phyloP scores from a whole-genome alignment of 2,888 invertebrate genomes.

The Mesoligia furuncula region DNA sequence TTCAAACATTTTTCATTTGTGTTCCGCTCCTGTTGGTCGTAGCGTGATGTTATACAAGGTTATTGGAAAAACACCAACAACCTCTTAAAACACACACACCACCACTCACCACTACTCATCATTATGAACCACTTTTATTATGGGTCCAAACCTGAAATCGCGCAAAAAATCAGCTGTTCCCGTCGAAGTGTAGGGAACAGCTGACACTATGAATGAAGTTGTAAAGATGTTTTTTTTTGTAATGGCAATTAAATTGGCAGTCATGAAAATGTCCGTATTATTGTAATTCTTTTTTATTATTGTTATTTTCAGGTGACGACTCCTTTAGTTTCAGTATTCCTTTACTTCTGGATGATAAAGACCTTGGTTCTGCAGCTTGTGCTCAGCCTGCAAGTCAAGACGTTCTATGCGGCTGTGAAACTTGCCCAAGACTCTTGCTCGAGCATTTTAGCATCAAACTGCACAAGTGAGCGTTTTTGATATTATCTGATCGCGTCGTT shows the following conservation, averaged over 20 bases:
- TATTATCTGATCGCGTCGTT: not conserved
- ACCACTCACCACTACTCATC: too few species aligned
- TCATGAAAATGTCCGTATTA: not conserved
- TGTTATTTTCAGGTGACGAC: conserved; percentile 3
- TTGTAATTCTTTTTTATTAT: not conserved
- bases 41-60: too few species aligned
- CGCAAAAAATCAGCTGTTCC: too few species aligned
- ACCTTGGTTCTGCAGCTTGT: conserved; percentile 9
- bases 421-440: conserved; percentile 17
- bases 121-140: too few species aligned
- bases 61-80: too few species aligned
- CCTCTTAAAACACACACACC: too few species aligned
- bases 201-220: too few species aligned
- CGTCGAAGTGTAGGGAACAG: too few species aligned
- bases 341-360: conserved; percentile 25
- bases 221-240: not conserved
- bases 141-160: too few species aligned
- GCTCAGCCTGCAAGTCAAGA: conserved; percentile 19
- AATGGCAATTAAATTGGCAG: not conserved
- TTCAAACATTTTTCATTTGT: too few species aligned
- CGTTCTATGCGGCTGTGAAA: conserved; percentile 20
- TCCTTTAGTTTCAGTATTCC: conserved; percentile 10
- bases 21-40: too few species aligned
- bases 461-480: conserved; percentile 3
- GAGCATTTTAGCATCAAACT: conserved; percentile 19